These are phyloP conservation scores for Nasonia longicornis DNA, from an alignment of 1,140 invertebrate genomes.

Conservation along the genomic window DNA sequence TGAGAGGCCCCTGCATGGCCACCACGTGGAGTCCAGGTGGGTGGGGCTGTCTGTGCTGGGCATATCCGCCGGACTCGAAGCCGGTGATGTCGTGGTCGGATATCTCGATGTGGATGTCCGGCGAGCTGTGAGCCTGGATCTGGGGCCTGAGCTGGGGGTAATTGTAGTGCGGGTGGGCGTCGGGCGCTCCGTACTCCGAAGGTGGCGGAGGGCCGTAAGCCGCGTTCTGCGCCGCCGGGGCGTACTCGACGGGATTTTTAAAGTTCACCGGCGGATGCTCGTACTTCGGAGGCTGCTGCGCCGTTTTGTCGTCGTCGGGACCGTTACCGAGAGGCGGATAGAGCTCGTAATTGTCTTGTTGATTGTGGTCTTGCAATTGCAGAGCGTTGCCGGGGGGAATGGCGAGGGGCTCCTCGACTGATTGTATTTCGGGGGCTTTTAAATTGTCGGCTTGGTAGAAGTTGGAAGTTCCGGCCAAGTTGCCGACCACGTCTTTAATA, in stretches of 20 bases:
- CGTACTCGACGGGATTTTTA: background rate
- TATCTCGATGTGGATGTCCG: constrained; percentile 28
- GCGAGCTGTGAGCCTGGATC: background rate
- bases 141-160: background rate
- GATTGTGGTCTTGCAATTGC: constrained; percentile 27
- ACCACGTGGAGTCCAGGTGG: background rate
- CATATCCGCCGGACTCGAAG: background rate
- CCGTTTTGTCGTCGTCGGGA: constrained; percentile 9
- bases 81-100: constrained; percentile 30
- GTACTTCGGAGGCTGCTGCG: constrained; percentile 4
- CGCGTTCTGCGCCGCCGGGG: background rate
- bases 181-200: background rate
- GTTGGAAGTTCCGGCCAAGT: background rate
- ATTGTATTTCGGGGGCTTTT: background rate
- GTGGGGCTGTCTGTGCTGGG: background rate
- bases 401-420: background rate
- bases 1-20: constrained; percentile 17
- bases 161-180: background rate
- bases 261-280: background rate
- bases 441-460: background rate
- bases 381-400: constrained; percentile 12
- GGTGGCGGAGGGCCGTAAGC: background rate
- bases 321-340: constrained; percentile 31
- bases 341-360: constrained; percentile 22
- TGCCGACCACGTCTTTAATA: constrained; percentile 10